Conservation (phyloP, 2,113 vertebrate species). For the Macrotus californicus region DNA sequence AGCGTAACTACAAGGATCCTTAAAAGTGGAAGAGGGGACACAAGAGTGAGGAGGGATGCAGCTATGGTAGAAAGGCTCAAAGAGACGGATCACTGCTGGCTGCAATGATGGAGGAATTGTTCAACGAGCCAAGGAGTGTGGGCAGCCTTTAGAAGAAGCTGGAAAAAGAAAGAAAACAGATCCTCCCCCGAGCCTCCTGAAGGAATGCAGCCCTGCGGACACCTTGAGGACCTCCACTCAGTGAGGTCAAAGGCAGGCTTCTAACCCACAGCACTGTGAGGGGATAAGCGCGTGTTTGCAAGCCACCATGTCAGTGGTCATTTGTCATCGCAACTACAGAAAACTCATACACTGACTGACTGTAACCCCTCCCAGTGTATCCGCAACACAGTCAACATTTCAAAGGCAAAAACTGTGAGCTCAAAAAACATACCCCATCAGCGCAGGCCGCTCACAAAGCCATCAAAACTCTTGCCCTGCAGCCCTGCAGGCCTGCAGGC, state of each 20-base stretch:
- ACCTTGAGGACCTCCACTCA: not conserved
- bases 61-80: not conserved
- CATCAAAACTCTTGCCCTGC: not conserved
- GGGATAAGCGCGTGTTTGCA: too few species aligned
- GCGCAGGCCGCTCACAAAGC: not conserved
- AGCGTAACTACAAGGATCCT: not conserved
- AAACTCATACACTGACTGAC: not conserved
- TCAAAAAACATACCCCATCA: not conserved
- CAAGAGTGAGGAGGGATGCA: not conserved
- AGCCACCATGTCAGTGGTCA: not conserved
- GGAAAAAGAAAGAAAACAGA: not conserved
- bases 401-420: not conserved
- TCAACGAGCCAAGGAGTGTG: not conserved
- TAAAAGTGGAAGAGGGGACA: not conserved
- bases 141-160: not conserved
- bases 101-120: not conserved
- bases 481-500: rapidly evolving
- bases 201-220: not conserved
- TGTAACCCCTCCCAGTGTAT: not conserved
- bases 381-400: not conserved
- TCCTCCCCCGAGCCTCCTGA: not conserved
- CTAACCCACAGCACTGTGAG: not conserved
- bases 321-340: not conserved
- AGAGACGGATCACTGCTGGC: not conserved
- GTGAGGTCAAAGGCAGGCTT: not conserved